A percentile compares a stretch with the other conserved stretches of the same genome.
Evolutionary conservation across 2,888 invertebrate genomes (phyloP).

Genomic region (Agrilus cyanescens): DNA sequence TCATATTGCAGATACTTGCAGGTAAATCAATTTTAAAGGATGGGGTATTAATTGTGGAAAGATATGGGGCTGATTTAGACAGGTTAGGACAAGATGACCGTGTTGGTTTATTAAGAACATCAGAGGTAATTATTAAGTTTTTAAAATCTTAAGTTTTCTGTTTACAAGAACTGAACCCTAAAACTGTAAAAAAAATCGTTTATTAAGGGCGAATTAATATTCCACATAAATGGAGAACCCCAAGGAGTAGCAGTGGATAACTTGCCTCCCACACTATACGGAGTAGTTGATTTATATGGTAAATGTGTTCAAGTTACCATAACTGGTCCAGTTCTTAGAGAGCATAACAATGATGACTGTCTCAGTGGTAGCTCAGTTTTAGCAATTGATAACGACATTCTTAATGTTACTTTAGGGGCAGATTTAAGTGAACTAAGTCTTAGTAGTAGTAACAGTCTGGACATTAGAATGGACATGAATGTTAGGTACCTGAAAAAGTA

Average conservation of each 20-base stretch:
- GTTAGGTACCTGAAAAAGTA: slow-evolving; percentile 24
- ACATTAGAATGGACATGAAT: slow-evolving; percentile 37
- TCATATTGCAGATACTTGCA: slow-evolving; percentile 58
- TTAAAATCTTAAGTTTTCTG: background rate
- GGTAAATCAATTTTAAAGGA: slow-evolving; percentile 77
- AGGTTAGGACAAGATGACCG: slow-evolving; percentile 71
- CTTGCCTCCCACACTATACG: slow-evolving; percentile 63
- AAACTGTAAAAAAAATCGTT: slow-evolving; percentile 2
- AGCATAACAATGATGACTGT: slow-evolving; percentile 37
- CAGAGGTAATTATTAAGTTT: slow-evolving; percentile 42
- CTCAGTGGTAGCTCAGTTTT: slow-evolving; percentile 36
- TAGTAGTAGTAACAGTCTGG: slow-evolving; percentile 35
- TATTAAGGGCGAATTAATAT: slow-evolving; percentile 65
- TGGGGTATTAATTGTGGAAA: slow-evolving; percentile 68
- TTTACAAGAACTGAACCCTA: no score
- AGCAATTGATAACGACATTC: slow-evolving; percentile 34
- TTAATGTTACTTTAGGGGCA: slow-evolving; percentile 34
- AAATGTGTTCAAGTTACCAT: slow-evolving; percentile 69
- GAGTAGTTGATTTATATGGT: slow-evolving; percentile 71
- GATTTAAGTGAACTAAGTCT: slow-evolving; percentile 35
- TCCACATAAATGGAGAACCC: slow-evolving; percentile 79
- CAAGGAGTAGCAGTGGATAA: slow-evolving; percentile 77
- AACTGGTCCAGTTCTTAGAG: slow-evolving; percentile 34
- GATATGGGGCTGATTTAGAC: slow-evolving; percentile 77
- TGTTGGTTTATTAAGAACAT: slow-evolving; percentile 73